A percentile compares a stretch with the other conserved stretches of the same genome.
Conservation (phyloP, 2,113 vertebrate genomes). For the Boulengerochromis microlepis region DNA sequence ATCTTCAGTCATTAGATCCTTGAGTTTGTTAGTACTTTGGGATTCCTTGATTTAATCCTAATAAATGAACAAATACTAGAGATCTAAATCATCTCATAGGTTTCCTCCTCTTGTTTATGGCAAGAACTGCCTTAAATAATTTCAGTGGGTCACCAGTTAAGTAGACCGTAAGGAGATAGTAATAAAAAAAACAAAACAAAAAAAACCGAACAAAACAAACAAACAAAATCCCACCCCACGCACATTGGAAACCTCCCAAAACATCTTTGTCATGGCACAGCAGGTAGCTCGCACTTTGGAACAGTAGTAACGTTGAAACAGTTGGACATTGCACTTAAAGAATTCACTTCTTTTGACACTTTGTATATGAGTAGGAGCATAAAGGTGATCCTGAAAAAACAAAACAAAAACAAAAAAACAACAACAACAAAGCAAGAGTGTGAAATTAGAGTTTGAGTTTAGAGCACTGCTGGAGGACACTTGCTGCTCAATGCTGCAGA, state of each 20-base stretch:
- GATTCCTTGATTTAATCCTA: not conserved
- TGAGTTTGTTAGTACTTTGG: not conserved
- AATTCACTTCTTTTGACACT: constrained; percentile 57
- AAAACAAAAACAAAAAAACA: not conserved
- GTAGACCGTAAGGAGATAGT: no score
- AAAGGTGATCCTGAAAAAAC: not conserved
- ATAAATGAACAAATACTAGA: not conserved
- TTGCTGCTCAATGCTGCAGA: constrained; percentile 22
- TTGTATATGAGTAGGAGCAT: not conserved
- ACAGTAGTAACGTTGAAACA: constrained; percentile 11
- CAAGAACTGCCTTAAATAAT: not conserved
- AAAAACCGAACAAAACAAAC: not conserved
- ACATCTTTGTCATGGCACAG: constrained; percentile 53
- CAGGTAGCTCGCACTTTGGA: constrained; percentile 64
- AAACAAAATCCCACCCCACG: not conserved
- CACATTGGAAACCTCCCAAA: not conserved
- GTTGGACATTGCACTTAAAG: constrained; percentile 45
- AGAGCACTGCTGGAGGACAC: constrained; percentile 11
- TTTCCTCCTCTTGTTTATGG: not conserved
- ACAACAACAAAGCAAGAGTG: not conserved
- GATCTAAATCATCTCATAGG: not conserved
- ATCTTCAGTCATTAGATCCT: not conserved
- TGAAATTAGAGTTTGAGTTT: not conserved
- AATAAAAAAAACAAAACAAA: not conserved
- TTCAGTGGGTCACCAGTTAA: not conserved